Evolutionary conservation across 23 tunicate genomes (phyloP), one percentile per base, ranked within the genome.

Genomic region (Clavelina lepadiformis): DNA sequence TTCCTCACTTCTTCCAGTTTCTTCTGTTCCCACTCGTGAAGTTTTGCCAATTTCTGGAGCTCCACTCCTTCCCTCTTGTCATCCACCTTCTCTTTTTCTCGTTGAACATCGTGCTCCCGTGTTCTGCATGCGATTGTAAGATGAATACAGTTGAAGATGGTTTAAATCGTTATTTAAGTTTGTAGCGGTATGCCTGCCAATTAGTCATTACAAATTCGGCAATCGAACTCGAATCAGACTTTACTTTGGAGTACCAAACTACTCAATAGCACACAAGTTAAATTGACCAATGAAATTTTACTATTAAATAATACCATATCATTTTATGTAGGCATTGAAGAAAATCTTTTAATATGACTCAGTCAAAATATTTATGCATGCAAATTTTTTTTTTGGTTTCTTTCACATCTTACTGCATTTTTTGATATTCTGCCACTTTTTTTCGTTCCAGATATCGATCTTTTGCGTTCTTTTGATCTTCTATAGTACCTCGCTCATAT

Each of bases 11-110:
- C 81, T n/a, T 79, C 87, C 68, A 88, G 68, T 57, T 88, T 68
- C 67, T 79, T 57, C 44, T 79, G 87, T 51, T 88, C 96, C 96
- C 86, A 79, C 50, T 88, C 96, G 47, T 88, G 81, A 34, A 88
- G 77, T 38, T 79, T 73, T 5, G 74, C 87, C 46, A 88, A 73
- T 51, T 88, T 88, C 46, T 61, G 70, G 22, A 88, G 60, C 45
- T 80, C 87, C 54, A 79, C 96, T 38, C 87, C 87, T 54, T 88
- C 96, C 53, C 54, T 67, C 63, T 60, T 73, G 73, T 80, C 82
- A 28, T 79, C 73, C 59, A 52, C 51, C 26, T 58, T 36, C 35
- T 55, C 81, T 53, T 67, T 32, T 13, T 65, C 69, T 49, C 52
- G 55, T 15, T 34, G 46, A 35, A 31, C 38, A 18, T 63, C 50